Evolutionary conservation across 2,888 invertebrate species (phyloP).

Genomic region (Ornithoptera alexandrae): DNA sequence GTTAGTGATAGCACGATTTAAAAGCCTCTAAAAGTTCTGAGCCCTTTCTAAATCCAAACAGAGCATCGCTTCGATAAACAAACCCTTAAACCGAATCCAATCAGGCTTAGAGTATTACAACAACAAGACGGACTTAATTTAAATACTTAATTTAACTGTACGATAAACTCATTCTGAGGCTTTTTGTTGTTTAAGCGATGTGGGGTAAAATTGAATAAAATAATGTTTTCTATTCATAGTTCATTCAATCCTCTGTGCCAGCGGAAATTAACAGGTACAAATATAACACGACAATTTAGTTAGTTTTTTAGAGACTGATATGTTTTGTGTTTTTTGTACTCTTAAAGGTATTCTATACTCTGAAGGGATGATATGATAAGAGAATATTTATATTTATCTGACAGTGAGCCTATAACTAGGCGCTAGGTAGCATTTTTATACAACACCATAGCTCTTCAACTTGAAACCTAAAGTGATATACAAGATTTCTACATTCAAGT

Average conservation of each 20-base stretch:
- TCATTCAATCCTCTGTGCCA: neutral
- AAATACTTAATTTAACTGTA: constrained; percentile 5
- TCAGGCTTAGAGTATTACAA: constrained; percentile 17
- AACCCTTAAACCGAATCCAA: constrained; percentile 15
- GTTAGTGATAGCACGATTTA: constrained; percentile 7
- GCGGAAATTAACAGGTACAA: too few species aligned
- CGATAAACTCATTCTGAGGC: constrained; percentile 4
- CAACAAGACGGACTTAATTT: constrained; percentile 16
- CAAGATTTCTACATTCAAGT: too few species aligned
- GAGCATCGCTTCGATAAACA: constrained; percentile 21
- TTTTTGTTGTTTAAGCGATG: constrained; percentile 2
- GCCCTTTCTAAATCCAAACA: constrained; percentile 4
- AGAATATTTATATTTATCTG: too few species aligned
- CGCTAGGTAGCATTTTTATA: too few species aligned
- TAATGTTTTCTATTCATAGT: neutral
- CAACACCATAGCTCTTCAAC: too few species aligned
- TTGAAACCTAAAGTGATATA: too few species aligned
- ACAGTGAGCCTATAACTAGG: too few species aligned
- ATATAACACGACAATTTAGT: too few species aligned
- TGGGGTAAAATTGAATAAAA: constrained; percentile 1
- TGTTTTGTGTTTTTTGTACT: too few species aligned
- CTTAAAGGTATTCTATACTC: too few species aligned
- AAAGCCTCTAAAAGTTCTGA: constrained; percentile 10
- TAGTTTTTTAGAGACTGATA: too few species aligned
- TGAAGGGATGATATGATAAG: too few species aligned